Percentiles rank a stretch among this genome's conserved stretches.
Conservation (phyloP, 1,140 invertebrate species). For the Ladona fulva region DNA sequence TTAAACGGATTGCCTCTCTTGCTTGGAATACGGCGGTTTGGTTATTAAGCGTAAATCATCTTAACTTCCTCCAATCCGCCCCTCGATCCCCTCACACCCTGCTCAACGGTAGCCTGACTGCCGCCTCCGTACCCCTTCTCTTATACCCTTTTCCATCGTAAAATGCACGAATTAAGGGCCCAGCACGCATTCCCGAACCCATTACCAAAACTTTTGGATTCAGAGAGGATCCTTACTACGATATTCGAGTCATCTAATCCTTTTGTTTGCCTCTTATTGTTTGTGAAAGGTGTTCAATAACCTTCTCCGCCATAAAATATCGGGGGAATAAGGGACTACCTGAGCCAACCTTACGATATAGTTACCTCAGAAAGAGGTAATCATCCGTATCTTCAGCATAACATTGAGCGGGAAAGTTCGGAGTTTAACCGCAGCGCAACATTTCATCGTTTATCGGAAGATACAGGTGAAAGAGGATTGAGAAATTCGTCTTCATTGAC, state of each 20-base stretch:
- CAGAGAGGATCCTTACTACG: too few species aligned
- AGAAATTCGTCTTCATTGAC: too few species aligned
- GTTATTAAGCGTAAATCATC: slow-evolving; percentile 6
- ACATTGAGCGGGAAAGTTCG: too few species aligned
- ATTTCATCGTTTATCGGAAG: too few species aligned
- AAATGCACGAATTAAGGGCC: slow-evolving; percentile 4
- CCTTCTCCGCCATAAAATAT: neutral
- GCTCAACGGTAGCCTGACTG: neutral
- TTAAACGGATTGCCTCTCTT: neutral
- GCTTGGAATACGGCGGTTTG: neutral
- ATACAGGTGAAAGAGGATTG: too few species aligned
- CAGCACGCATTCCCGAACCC: neutral
- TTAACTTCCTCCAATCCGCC: neutral
- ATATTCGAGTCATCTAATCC: neutral
- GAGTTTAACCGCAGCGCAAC: too few species aligned
- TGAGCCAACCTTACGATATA: too few species aligned
- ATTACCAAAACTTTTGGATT: neutral
- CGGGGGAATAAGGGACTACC: too few species aligned
- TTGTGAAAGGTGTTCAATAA: neutral
- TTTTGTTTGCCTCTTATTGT: neutral
- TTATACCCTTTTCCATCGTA: neutral
- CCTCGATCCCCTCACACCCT: neutral
- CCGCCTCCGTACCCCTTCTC: neutral
- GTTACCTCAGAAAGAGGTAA: too few species aligned
- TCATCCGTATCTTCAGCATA: too few species aligned